These are phyloP conservation scores for Microcebus tavaratra DNA, from an alignment of 2,113 vertebrate species.

Conservation along the genomic window DNA sequence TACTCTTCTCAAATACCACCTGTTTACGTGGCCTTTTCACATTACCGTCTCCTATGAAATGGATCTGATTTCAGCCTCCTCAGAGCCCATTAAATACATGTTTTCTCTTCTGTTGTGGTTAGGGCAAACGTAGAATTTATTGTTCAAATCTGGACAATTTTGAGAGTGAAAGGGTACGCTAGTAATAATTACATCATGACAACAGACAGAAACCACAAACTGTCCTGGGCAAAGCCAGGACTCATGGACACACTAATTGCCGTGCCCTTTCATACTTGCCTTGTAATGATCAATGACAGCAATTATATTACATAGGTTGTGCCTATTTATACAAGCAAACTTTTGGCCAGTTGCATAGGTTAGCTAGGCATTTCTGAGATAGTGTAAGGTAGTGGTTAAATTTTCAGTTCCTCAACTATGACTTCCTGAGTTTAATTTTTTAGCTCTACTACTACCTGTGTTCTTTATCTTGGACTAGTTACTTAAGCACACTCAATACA, in stretches of 20 bases:
- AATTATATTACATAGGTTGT: not conserved
- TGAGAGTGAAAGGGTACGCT: not conserved
- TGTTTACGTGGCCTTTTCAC: not conserved
- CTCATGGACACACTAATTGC: not conserved
- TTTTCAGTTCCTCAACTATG: not conserved
- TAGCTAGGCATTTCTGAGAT: not conserved
- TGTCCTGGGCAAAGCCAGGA: not conserved
- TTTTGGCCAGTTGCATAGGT: not conserved
- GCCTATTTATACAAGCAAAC: not conserved
- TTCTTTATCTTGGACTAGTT: not conserved
- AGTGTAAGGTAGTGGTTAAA: not conserved
- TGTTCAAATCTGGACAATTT: not conserved
- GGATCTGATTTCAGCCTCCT: not conserved
- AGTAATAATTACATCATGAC: not conserved
- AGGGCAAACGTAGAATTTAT: not conserved
- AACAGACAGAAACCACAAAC: not conserved
- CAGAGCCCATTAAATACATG: not conserved
- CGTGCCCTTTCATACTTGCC: not conserved
- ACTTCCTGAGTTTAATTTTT: not conserved
- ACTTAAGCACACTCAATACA: not conserved
- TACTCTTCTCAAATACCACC: not conserved
- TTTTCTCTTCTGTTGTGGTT: slow-evolving; percentile 23
- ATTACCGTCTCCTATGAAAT: not conserved
- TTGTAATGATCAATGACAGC: not conserved
- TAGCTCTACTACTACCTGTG: not conserved